Evolutionary conservation across 2,797 vertebrate genomes (phyloP).

Genomic region (Platyrinchus mystaceus): DNA sequence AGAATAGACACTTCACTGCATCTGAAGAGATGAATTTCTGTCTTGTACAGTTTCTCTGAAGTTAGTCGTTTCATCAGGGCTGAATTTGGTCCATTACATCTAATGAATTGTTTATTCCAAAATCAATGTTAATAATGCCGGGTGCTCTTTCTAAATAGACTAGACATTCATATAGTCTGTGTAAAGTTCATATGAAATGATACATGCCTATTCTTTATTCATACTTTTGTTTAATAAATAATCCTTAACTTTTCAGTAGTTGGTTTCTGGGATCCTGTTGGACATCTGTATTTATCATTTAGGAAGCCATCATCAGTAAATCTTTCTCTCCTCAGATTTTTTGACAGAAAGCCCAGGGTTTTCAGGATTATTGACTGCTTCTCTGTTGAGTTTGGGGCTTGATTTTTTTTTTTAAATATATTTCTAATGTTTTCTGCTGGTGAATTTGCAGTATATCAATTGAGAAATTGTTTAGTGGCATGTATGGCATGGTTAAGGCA

Average conservation of each 20-base stretch:
- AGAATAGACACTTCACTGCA: not conserved
- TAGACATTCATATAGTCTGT: constrained; percentile 12
- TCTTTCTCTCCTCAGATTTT: constrained; percentile 13
- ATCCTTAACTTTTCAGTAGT: not conserved
- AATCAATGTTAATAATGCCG: constrained; percentile 47
- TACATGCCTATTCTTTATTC: constrained; percentile 40
- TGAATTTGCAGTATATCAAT: constrained; percentile 14
- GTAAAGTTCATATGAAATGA: constrained; percentile 50
- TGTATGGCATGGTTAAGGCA: not conserved
- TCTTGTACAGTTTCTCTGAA: not conserved
- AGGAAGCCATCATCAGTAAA: not conserved
- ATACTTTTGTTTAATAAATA: constrained; percentile 47
- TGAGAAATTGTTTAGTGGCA: constrained; percentile 62
- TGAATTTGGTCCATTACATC: constrained; percentile 4
- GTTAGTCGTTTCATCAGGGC: not conserved
- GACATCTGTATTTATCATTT: constrained; percentile 58
- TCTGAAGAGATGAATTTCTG: not conserved
- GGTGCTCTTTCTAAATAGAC: constrained; percentile 16
- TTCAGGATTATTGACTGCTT: not conserved
- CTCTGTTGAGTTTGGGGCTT: not conserved
- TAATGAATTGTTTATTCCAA: constrained; percentile 37
- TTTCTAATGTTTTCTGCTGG: not conserved
- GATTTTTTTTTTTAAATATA: not conserved
- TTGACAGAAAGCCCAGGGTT: not conserved
- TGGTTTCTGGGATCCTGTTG: constrained; percentile 8